These are phyloP conservation scores for Drosophila ercepeae DNA, from an alignment of 1,140 invertebrate species.

Conservation along the genomic window DNA sequence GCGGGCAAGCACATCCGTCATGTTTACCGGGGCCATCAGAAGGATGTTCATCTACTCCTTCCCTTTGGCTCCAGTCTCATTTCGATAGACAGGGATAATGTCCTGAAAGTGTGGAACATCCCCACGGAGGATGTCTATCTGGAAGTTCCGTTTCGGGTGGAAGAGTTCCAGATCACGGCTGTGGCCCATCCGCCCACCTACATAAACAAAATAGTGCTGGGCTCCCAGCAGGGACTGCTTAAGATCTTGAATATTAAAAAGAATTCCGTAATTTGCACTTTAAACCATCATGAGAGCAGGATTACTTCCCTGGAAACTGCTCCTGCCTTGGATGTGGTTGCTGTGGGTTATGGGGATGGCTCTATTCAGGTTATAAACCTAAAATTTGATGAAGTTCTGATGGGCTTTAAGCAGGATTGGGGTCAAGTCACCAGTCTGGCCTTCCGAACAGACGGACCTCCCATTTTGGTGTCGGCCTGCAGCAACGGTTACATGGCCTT, in stretches of 20 bases:
- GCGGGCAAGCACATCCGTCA: slow-evolving; percentile 94
- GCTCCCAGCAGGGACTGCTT: slow-evolving; percentile 93
- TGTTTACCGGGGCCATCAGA: slow-evolving; percentile 91
- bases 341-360: slow-evolving; percentile 92
- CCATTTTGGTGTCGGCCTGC: slow-evolving; percentile 94
- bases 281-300: slow-evolving; percentile 90
- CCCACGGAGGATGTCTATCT: slow-evolving; percentile 88
- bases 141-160: slow-evolving; percentile 89
- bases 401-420: slow-evolving; percentile 96
- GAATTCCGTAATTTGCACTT: slow-evolving; percentile 91
- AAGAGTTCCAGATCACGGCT: slow-evolving; percentile 90
- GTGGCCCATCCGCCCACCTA: slow-evolving; percentile 96
- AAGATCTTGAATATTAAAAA: slow-evolving; percentile 96
- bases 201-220: slow-evolving; percentile 97
- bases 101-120: slow-evolving; percentile 94
- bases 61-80: slow-evolving; percentile 95
- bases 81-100: slow-evolving; percentile 92
- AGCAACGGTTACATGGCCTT: slow-evolving; percentile 92
- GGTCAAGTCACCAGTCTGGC: slow-evolving; percentile 93
- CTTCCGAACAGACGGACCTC: slow-evolving; percentile 94
- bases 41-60: slow-evolving; percentile 90
- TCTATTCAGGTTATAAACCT: slow-evolving; percentile 95
- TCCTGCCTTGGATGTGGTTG: slow-evolving; percentile 95
- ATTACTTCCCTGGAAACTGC: slow-evolving; percentile 91
- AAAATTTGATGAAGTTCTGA: slow-evolving; percentile 92